These are phyloP conservation scores for Metacarcinus magister DNA, from an alignment of 2,888 invertebrate genomes.

Conservation along the genomic window DNA sequence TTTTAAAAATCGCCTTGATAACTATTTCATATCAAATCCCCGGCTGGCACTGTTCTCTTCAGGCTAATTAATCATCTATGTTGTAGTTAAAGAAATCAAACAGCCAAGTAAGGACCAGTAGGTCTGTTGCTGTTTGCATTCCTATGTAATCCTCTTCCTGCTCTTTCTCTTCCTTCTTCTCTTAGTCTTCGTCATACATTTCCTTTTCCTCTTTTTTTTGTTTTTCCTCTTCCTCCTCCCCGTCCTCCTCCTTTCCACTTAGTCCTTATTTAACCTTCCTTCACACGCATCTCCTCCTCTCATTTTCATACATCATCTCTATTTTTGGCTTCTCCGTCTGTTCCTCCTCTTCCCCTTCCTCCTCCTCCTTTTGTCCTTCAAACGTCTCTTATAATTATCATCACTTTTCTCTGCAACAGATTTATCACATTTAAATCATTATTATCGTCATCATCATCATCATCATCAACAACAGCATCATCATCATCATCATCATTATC, in stretches of 20 bases:
- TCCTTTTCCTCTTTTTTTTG: neutral
- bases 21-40: too few relatives aligned
- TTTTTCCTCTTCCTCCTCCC: neutral
- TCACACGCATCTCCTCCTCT: neutral
- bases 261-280: neutral
- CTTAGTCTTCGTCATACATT: neutral
- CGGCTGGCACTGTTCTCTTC: too few relatives aligned
- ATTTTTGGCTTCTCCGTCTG: neutral
- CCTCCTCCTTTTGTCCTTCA: neutral
- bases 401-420: neutral
- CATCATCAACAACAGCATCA: neutral
- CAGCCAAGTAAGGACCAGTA: too few relatives aligned
- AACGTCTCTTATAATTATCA: neutral
- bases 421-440: neutral
- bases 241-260: neutral
- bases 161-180: neutral
- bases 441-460: neutral
- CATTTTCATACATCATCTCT: neutral
- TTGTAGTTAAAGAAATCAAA: too few relatives aligned
- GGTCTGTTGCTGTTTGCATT: too few relatives aligned
- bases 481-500: neutral
- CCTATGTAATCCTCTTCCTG: neutral
- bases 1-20: too few relatives aligned
- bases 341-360: neutral
- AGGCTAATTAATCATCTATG: too few relatives aligned